These are phyloP conservation scores for Cephus spinipes DNA, from an alignment of 2,888 invertebrate genomes.

Conservation along the genomic window DNA sequence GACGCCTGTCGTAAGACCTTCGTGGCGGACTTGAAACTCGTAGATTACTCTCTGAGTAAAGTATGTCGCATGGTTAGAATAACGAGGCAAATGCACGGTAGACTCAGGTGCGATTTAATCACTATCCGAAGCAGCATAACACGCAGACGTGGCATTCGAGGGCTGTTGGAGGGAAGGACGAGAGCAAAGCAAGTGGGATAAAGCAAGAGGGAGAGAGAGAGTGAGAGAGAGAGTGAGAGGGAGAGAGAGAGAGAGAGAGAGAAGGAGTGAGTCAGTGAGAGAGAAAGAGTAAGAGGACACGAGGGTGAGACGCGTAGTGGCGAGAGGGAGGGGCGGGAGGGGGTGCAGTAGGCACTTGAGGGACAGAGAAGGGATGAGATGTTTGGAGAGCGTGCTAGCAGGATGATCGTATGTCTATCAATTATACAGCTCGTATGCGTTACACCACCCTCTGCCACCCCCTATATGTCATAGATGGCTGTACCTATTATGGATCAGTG, in stretches of 20 bases:
- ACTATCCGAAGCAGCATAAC: background rate
- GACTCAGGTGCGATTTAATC: background rate
- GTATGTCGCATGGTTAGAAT: background rate
- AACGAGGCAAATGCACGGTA: background rate
- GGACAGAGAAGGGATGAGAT: constrained; percentile 26
- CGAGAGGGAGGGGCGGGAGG: too few relatives aligned
- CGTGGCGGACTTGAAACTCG: background rate
- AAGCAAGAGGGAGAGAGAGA: background rate
- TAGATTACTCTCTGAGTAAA: background rate
- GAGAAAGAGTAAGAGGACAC: too few relatives aligned
- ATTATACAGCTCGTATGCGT: constrained; percentile 33
- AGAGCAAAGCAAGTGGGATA: background rate
- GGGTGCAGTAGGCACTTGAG: too few relatives aligned
- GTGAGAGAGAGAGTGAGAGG: too few relatives aligned
- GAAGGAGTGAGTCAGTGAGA: too few relatives aligned
- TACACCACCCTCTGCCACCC: constrained; percentile 20
- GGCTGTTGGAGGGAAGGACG: constrained; percentile 13
- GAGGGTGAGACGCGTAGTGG: too few relatives aligned
- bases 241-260: too few relatives aligned
- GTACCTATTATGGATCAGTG: constrained; percentile 4
- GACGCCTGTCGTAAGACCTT: background rate
- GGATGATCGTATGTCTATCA: constrained; percentile 37
- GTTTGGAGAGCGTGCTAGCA: constrained; percentile 27
- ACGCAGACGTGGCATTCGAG: constrained; percentile 9
- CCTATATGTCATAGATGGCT: constrained; percentile 20